These are phyloP conservation scores for Argyrosomus regius DNA, from an alignment of 2,797 vertebrate species.

Conservation along the genomic window DNA sequence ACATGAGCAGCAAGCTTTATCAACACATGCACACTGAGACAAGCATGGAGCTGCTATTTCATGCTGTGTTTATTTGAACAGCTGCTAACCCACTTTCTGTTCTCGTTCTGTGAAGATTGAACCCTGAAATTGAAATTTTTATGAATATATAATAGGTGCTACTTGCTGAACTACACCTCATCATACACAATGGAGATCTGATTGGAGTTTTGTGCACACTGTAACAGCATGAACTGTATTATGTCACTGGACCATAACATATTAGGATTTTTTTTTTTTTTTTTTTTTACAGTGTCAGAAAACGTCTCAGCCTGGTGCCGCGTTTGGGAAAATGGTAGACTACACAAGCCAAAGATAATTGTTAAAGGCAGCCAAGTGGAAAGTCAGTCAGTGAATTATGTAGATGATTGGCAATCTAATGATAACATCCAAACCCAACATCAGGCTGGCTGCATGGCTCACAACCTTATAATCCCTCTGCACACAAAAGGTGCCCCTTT, in stretches of 20 bases:
- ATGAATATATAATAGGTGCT: constrained; percentile 22
- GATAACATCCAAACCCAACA: constrained; percentile 63
- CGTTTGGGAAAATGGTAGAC: constrained; percentile 54
- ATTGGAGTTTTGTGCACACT: constrained; percentile 31
- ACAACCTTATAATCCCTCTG: constrained; percentile 36
- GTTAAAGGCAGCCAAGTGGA: constrained; percentile 56
- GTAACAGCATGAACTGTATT: constrained; percentile 23
- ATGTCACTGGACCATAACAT: constrained; percentile 43
- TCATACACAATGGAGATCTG: constrained; percentile 5
- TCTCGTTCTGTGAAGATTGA: constrained; percentile 37
- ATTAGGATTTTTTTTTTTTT: neutral
- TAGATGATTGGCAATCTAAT: constrained; percentile 65
- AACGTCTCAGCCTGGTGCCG: constrained; percentile 47
- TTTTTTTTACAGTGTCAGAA: constrained; percentile 50
- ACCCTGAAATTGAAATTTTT: constrained; percentile 30
- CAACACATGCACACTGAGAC: constrained; percentile 37
- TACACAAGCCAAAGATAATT: constrained; percentile 60
- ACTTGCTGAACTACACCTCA: constrained; percentile 24
- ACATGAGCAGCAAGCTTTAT: constrained; percentile 46
- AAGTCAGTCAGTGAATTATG: constrained; percentile 61
- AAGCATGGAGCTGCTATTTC: constrained; percentile 43
- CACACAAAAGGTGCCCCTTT: constrained; percentile 32
- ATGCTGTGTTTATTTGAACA: constrained; percentile 59
- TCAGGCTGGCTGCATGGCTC: constrained; percentile 44
- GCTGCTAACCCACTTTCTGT: constrained; percentile 48